Conservation (phyloP, 2,888 invertebrate species). For the Noctua janthina region DNA sequence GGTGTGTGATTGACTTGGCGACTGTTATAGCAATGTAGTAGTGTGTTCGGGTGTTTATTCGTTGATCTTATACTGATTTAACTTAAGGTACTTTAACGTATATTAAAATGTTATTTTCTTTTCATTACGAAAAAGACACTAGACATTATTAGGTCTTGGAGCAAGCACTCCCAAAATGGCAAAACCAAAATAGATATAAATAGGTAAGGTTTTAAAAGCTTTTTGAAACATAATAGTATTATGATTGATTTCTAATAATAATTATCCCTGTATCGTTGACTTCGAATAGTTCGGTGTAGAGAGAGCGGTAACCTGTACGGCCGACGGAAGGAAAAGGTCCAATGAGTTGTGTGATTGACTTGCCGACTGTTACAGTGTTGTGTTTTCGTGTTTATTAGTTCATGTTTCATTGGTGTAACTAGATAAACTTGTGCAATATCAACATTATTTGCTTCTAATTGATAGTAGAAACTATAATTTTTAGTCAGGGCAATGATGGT, state of each 20-base stretch:
- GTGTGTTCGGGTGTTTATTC: slow-evolving; percentile 5
- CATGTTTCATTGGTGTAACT: not conserved
- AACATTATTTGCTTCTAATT: not conserved
- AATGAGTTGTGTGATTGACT: slow-evolving; percentile 46
- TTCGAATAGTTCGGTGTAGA: not conserved
- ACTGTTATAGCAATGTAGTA: not conserved
- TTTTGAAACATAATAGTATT: not conserved
- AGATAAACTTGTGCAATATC: not conserved
- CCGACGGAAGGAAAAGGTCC: slow-evolving; percentile 36
- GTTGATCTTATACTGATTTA: not conserved
- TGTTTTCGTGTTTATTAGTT: not conserved
- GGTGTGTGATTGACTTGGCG: slow-evolving; percentile 49
- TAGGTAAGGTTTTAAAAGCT: not conserved
- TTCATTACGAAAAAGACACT: not conserved
- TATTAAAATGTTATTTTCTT: not conserved
- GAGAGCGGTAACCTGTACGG: not conserved
- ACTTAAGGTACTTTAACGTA: not conserved
- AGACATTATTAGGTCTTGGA: not conserved
- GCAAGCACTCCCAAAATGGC: not conserved
- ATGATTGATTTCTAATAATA: not conserved
- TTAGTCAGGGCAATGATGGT: not conserved
- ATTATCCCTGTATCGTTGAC: not conserved
- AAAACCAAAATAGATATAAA: not conserved
- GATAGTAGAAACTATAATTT: not conserved
- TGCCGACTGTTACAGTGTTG: slow-evolving; percentile 21